Base-by-base conservation (phyloP, 2,113 vertebrate species). In the Chionomys nivalis region DNA sequence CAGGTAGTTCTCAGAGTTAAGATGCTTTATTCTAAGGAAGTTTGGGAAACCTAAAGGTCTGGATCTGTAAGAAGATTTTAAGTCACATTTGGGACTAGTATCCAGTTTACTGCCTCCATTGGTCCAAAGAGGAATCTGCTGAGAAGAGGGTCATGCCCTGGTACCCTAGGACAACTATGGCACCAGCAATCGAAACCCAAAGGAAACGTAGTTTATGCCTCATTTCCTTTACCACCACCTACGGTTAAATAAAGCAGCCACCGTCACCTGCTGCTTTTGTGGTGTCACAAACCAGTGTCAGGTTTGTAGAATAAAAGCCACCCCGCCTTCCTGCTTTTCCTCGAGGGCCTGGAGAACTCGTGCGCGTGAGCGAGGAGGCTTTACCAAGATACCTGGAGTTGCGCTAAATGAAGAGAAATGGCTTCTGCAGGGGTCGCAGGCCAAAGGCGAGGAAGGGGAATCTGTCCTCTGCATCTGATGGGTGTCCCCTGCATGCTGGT, bases 11-110 rank as follows among this genome's bases (percentile, higher is more conserved):
- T n/a, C 23, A 81, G 90, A 91, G 72, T 31, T 47, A 52, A 97
- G 85, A 63, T 68, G 14, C 61, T 76, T 94, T 92, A 47, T 82
- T 86, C 26, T 76, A 95, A 94, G 49, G 94, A 83, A 92, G 47
- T 68, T 75, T 97, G 94, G 97, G 77, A 90, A 89, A 86, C 9
- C 33, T 92, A n/a, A 73, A 88, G 96, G 47, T 76, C 87, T 83
- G 49, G 44, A 24, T 87, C 17, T n/a, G n/a, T 83, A 14, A 86
- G n/a, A 65, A 87, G 75, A 61, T 89, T 81, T 94, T 9, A 91
- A 39, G 52, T 63, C 44, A 79, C 49, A 33, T 17, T 89, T 76
- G 83, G 49, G 93, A 66, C 11, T 36, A 36, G 10, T 33, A 77
- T 75, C 65, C 72, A 1, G 89, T 77, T 96, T 79, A 47, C 63